A percentile compares a stretch with the other conserved stretches of the same genome.
phyloP scores from a whole-genome alignment of 2,797 vertebrate species.

The Cygnus olor region DNA sequence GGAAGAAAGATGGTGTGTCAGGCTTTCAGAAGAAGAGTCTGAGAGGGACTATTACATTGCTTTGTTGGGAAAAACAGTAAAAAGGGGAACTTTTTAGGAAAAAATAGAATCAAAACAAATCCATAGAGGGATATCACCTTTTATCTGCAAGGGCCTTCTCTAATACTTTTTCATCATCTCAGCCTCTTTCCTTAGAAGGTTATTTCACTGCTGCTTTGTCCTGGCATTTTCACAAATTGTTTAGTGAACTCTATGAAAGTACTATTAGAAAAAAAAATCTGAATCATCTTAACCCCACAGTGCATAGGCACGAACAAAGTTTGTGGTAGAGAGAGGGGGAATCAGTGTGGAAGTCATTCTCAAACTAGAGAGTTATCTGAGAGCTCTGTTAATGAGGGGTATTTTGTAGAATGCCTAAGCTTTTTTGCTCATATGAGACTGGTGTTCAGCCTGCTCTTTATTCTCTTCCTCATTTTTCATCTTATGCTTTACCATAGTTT shows the following conservation, averaged over 20 bases:
- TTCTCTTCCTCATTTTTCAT: neutral
- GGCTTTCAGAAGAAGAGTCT: neutral
- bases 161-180: neutral
- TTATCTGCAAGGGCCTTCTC: neutral
- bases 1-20: neutral
- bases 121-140: accelerated
- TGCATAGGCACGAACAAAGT: neutral
- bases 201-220: neutral
- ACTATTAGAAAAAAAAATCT: neutral
- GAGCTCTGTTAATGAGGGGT: neutral
- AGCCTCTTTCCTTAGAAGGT: neutral
- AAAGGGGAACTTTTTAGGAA: neutral
- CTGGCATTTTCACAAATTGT: neutral
- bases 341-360: neutral
- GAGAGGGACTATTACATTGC: neutral
- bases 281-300: neutral
- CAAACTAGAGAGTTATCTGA: neutral
- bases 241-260: neutral
- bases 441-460: neutral
- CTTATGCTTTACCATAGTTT: slow-evolving; percentile 72
- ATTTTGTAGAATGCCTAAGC: neutral
- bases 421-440: neutral
- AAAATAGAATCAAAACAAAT: neutral
- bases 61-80: neutral
- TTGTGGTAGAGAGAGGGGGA: neutral